Conservation (phyloP, 2,113 vertebrate genomes). For the zebrafish (Danio rerio) region GRCz12tu NC_133179.1:17875001-17875500, state of each 20-base stretch:
- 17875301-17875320: constrained; percentile 80
- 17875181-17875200: not conserved
- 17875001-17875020: not conserved
- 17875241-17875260: constrained; percentile 82
- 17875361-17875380: constrained; percentile 85
- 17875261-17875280: constrained; percentile 69
- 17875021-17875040: constrained; percentile 66
- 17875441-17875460: constrained; percentile 75
- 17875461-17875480: constrained; percentile 27
- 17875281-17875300: constrained; percentile 81
- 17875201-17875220: constrained; percentile 13
- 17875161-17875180: not conserved
- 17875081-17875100: constrained; percentile 59
- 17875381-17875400: constrained; percentile 83
- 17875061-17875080: constrained; percentile 55
- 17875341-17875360: constrained; percentile 82
- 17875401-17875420: constrained; percentile 85
- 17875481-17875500: not conserved
- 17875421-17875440: constrained; percentile 80
- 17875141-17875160: not conserved
- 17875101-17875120: constrained; percentile 24
- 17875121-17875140: not conserved
- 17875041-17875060: constrained; percentile 65
- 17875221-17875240: not conserved
- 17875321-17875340: constrained; percentile 94